Base-by-base conservation (phyloP, 2,888 invertebrate species). In the Teinopalpus imperialis region DNA sequence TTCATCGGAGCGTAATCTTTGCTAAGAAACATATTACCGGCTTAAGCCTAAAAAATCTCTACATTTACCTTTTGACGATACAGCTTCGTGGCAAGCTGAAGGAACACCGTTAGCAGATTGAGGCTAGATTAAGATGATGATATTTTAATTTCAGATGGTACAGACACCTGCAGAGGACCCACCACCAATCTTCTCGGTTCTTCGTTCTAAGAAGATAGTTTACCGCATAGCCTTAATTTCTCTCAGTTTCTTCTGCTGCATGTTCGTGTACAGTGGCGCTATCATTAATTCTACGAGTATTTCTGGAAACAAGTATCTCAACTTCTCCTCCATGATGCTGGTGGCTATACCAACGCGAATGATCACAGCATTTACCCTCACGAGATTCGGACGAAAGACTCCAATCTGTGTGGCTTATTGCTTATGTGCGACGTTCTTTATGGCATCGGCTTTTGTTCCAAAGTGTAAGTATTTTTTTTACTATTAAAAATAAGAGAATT, bases 261-360 rank as follows among this genome's bases (percentile, higher is more conserved):
- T 93, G 5, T 92, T 95, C 57, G 92, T 95, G 6, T 94, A 92
- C 75, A 95, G 93, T 61, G 95, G 95, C 0, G 80, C 95, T 35
- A 93, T 94, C 23, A 81, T 95, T 51, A 94, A 94, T 80, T 92
- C 95, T 0, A 93, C 94, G n/a, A 89, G 90, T 10, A 81, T 96
- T 34, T 90, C 91, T 24, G 95, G 95, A 9, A 92, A 94, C 75
- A 93, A 93, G 66, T 95, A 94, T 72, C 64, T 94, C 13, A 95
- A 95, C 80, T 95, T 93, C 71, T 93, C 94, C 1, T 76, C 91
- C 23, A 88, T 93, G 37, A 78, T 91, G 29, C 70, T 92, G 16
- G 90, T 93, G 8, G 92, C 94, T 54, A 90, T 95, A 21, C 95
- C 95, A 0, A 90, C 90, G 1, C 65, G 86, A 18, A 59, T 85